A percentile compares a stretch with the other conserved stretches of the same genome.
Conservation (phyloP, 2,797 vertebrate genomes). For the Vultur gryphus region DNA sequence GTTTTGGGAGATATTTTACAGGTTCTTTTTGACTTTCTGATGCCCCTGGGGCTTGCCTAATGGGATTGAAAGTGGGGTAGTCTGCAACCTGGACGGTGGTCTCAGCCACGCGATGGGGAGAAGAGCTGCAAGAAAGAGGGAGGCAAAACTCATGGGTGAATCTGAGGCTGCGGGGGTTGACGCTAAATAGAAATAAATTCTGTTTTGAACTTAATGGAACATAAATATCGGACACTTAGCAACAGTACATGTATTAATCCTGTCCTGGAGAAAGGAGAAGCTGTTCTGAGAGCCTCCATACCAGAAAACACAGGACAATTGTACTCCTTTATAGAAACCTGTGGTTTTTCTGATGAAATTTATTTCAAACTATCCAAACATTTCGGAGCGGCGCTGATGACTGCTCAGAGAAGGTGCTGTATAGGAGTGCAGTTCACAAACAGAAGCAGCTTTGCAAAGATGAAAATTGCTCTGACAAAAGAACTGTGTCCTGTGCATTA, state of each 20-base stretch:
- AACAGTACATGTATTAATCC: conserved; percentile 36
- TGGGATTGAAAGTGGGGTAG: neutral
- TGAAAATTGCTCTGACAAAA: conserved; percentile 22
- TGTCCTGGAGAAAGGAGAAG: conserved; percentile 43
- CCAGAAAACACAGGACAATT: conserved; percentile 55
- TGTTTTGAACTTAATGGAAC: conserved; percentile 12
- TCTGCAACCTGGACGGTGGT: neutral
- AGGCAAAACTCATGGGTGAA: neutral
- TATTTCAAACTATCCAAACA: conserved; percentile 61
- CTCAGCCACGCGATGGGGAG: neutral
- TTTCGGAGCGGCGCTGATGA: neutral
- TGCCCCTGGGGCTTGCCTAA: neutral
- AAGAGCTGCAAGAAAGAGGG: neutral
- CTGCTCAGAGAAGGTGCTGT: conserved; percentile 12
- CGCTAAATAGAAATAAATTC: neutral
- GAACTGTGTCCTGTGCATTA: conserved; percentile 26
- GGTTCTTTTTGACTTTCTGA: neutral
- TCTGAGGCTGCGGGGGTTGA: neutral
- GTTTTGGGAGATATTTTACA: neutral
- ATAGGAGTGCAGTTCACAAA: neutral
- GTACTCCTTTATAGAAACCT: conserved; percentile 55
- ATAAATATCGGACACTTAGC: neutral
- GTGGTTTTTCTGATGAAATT: conserved; percentile 55
- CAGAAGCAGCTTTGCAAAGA: conserved; percentile 44
- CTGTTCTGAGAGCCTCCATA: conserved; percentile 33